Percentiles rank a stretch among this genome's conserved stretches.
phyloP scores from a whole-genome alignment of 2,113 vertebrate genomes.

The Urocitellus parryii region DNA sequence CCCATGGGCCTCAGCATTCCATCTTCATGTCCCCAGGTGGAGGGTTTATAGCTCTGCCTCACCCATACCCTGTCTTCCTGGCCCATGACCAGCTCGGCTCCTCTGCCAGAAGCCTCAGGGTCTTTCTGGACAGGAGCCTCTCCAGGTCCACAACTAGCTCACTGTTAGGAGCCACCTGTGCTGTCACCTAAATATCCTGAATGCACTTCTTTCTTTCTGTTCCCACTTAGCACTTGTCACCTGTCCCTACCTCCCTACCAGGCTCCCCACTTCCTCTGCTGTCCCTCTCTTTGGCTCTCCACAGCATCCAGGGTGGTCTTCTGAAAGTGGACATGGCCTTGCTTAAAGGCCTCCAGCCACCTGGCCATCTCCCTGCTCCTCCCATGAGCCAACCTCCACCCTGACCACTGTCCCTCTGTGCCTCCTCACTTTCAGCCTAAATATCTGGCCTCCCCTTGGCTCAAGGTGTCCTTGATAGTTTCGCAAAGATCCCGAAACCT shows the following conservation, averaged over 20 bases:
- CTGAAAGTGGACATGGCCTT: neutral
- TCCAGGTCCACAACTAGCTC: neutral
- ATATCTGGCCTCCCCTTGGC: neutral
- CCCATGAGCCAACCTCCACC: neutral
- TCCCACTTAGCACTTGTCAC: neutral
- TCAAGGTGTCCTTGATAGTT: neutral
- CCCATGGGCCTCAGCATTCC: fast-evolving
- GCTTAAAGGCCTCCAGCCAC: neutral
- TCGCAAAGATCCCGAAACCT: neutral
- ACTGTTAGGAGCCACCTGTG: neutral
- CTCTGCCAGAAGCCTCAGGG: neutral
- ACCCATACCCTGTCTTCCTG: neutral
- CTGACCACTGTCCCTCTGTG: no score
- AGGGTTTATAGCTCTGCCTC: neutral
- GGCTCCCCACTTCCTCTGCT: neutral
- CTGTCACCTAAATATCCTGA: neutral
- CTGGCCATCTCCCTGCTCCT: neutral
- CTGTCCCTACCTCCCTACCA: neutral
- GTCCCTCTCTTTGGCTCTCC: neutral
- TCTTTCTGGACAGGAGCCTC: neutral
- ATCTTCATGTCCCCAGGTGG: neutral
- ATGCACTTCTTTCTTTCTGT: neutral
- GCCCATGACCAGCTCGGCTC: neutral
- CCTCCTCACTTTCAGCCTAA: neutral
- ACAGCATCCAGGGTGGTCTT: neutral